Percentiles rank a stretch among this genome's conserved stretches.
Conservation (phyloP, 2,797 vertebrate species). For the Pseudochirops corinnae region DNA sequence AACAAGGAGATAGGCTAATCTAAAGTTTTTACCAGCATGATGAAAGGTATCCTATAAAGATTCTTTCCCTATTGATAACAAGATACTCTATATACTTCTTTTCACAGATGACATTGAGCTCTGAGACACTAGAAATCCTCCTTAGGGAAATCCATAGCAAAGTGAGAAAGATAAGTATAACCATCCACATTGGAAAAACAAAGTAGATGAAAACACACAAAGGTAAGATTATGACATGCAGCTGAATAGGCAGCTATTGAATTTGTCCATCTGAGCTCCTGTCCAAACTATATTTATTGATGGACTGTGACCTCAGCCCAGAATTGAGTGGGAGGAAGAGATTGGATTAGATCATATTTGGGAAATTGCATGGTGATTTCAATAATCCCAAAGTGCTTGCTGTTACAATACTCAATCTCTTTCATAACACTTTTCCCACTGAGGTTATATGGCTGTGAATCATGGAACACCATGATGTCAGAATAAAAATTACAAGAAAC, state of each 20-base stretch:
- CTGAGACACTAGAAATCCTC: not conserved
- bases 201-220: not conserved
- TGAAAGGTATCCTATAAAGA: not conserved
- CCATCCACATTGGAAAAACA: constrained; percentile 1
- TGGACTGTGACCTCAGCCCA: not conserved
- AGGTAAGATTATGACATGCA: not conserved
- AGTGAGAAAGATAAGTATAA: not conserved
- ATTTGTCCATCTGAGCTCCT: not conserved
- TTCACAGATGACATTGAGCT: not conserved
- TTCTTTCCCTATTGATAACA: not conserved
- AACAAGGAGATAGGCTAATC: not conserved
- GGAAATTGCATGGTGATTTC: not conserved
- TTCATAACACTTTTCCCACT: not conserved
- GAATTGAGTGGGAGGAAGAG: not conserved
- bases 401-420: not conserved
- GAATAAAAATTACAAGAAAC: not conserved
- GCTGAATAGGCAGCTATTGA: not conserved
- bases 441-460: not conserved
- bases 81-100: not conserved
- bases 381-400: not conserved
- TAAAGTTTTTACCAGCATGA: not conserved
- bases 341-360: not conserved
- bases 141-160: not conserved
- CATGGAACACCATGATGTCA: not conserved
- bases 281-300: not conserved